Evolutionary conservation across 2,113 vertebrate species (phyloP).

Genomic region (Chaenogobius annularis): DNA sequence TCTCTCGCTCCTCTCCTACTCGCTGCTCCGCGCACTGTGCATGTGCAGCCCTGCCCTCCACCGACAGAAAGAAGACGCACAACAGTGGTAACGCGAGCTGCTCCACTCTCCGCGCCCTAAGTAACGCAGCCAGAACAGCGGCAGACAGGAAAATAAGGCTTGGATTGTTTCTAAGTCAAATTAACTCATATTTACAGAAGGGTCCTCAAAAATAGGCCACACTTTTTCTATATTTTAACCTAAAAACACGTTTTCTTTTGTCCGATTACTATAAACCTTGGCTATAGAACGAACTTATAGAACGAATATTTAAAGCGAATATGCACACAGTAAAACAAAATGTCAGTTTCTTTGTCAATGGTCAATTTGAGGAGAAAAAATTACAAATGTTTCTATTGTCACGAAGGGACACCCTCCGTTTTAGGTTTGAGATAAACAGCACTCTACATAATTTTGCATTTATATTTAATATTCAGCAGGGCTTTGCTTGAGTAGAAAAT

Average conservation of each 20-base stretch:
- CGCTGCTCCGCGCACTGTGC: constrained; percentile 29
- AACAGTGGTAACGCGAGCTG: neutral
- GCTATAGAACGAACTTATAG: no score
- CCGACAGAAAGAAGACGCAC: neutral
- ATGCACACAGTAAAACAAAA: no score
- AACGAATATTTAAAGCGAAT: no score
- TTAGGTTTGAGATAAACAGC: neutral
- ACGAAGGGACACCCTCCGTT: no score
- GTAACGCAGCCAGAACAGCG: constrained; percentile 22
- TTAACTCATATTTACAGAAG: no score
- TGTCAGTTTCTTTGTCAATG: no score
- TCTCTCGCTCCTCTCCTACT: constrained; percentile 36
- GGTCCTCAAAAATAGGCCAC: no score
- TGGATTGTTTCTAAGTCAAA: neutral
- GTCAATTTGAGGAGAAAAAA: no score
- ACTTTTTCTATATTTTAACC: no score
- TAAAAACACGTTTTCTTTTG: no score
- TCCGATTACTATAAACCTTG: no score
- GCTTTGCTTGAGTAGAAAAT: neutral
- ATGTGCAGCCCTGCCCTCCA: constrained; percentile 36
- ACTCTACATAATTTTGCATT: neutral
- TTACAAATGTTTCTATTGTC: no score
- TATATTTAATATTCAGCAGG: neutral
- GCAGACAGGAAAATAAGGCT: constrained; percentile 5
- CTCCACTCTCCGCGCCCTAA: constrained; percentile 31